Percentiles rank a stretch among this genome's conserved stretches.
phyloP scores from a whole-genome alignment of 2,113 vertebrate species.

The Dolichallabes microphthalmus region DNA sequence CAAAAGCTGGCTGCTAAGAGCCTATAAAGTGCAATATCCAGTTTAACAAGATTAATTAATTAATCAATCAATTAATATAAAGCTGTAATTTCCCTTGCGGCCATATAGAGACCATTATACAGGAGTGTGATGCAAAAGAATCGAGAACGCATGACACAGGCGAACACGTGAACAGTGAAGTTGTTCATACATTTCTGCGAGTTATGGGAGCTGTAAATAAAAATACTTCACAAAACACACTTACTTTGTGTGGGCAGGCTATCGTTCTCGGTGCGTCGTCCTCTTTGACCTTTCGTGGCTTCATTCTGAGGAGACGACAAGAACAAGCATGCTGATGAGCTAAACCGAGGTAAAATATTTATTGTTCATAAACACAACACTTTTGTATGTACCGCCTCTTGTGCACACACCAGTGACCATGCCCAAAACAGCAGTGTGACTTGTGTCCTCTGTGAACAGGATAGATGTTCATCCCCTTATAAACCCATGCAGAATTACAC shows the following conservation, averaged over 20 bases:
- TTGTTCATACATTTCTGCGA: too few species aligned
- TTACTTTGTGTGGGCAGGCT: conserved; percentile 98
- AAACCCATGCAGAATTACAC: conserved; percentile 5
- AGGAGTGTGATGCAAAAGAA: not conserved
- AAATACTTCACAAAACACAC: not conserved
- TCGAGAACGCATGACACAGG: not conserved
- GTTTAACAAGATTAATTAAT: not conserved
- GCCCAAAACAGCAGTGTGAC: not conserved
- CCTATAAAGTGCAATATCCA: not conserved
- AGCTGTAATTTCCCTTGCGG: not conserved
- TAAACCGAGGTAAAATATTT: not conserved
- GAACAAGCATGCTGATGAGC: not conserved
- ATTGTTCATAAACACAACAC: not conserved
- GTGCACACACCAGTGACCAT: not conserved
- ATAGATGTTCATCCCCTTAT: conserved; percentile 13
- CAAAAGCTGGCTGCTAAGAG: not conserved
- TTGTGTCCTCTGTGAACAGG: not conserved
- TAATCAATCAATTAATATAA: not conserved
- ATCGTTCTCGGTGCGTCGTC: conserved; percentile 97
- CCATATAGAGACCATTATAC: not conserved
- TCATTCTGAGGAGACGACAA: conserved; percentile 82
- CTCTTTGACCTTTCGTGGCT: conserved; percentile 98
- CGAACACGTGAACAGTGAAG: too few species aligned
- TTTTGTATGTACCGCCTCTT: not conserved
- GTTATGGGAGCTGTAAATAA: not conserved